These are phyloP conservation scores for Eciton burchellii DNA, from an alignment of 1,140 invertebrate genomes.

Conservation along the genomic window DNA sequence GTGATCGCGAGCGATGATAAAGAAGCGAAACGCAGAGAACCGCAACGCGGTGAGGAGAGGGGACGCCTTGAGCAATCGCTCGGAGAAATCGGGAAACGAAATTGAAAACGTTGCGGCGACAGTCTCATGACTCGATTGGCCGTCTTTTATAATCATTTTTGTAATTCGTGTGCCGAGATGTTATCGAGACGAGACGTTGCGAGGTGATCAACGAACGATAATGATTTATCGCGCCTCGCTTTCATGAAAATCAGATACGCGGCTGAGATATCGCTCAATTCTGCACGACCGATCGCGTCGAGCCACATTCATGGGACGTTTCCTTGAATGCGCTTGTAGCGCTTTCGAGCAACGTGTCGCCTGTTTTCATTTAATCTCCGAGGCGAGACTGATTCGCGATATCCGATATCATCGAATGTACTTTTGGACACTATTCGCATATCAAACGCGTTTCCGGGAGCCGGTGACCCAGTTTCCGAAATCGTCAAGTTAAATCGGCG, in stretches of 20 bases:
- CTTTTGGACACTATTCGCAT: conserved; percentile 46
- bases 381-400: conserved; percentile 13
- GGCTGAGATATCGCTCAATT: too few species aligned
- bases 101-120: too few species aligned
- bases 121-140: too few species aligned
- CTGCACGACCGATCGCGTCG: too few species aligned
- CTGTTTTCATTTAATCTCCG: conserved; percentile 20
- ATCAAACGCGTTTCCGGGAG: conserved; percentile 34
- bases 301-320: not conserved
- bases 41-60: conserved; percentile 9
- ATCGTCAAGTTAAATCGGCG: conserved; percentile 44
- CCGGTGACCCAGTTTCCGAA: conserved; percentile 33
- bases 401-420: conserved; percentile 35
- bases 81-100: too few species aligned
- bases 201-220: too few species aligned
- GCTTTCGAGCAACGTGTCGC: not conserved
- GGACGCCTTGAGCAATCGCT: conserved; percentile 11
- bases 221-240: too few species aligned
- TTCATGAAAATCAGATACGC: too few species aligned
- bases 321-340: not conserved
- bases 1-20: conserved; percentile 37
- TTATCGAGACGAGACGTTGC: not conserved
- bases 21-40: conserved; percentile 20
- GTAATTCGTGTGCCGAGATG: too few species aligned
- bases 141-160: too few species aligned